Evolutionary conservation across 2,888 invertebrate species (phyloP).

Genomic region (Blastobasis adustella): DNA sequence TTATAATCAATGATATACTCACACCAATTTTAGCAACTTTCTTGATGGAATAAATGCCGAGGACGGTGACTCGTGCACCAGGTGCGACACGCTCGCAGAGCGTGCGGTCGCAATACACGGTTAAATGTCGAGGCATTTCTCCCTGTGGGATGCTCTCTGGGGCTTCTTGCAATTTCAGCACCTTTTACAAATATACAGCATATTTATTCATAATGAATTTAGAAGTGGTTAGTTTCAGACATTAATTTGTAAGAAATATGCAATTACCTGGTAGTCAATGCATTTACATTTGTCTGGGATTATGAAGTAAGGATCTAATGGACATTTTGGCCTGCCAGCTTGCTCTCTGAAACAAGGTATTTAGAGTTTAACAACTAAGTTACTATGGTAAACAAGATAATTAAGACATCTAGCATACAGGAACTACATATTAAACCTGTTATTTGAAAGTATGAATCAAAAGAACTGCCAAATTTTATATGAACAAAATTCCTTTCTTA

Average conservation of each 20-base stretch:
- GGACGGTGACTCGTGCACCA: constrained; percentile 93
- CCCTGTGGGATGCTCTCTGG: constrained; percentile 94
- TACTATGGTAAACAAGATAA: too few relatives aligned
- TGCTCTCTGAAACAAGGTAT: constrained; percentile 81
- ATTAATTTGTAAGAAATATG: background rate
- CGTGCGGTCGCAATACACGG: constrained; percentile 93
- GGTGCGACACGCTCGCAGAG: constrained; percentile 97
- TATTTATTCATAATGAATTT: background rate
- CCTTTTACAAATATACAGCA: constrained; percentile 36
- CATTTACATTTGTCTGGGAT: constrained; percentile 98
- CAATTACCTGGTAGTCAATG: constrained; percentile 91
- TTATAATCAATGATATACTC: constrained; percentile 19
- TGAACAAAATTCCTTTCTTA: too few relatives aligned
- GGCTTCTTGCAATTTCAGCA: constrained; percentile 96
- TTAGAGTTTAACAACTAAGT: too few relatives aligned
- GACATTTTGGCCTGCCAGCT: constrained; percentile 93
- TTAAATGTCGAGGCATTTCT: constrained; percentile 97
- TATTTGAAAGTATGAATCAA: too few relatives aligned
- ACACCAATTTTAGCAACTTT: constrained; percentile 82
- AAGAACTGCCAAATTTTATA: too few relatives aligned
- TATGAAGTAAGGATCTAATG: constrained; percentile 97
- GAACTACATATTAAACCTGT: too few relatives aligned
- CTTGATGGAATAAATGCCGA: constrained; percentile 97
- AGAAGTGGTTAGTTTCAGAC: background rate
- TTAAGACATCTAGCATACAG: too few relatives aligned